Conservation (phyloP, 2,113 vertebrate genomes). For the Dryoscopus gambensis region DNA sequence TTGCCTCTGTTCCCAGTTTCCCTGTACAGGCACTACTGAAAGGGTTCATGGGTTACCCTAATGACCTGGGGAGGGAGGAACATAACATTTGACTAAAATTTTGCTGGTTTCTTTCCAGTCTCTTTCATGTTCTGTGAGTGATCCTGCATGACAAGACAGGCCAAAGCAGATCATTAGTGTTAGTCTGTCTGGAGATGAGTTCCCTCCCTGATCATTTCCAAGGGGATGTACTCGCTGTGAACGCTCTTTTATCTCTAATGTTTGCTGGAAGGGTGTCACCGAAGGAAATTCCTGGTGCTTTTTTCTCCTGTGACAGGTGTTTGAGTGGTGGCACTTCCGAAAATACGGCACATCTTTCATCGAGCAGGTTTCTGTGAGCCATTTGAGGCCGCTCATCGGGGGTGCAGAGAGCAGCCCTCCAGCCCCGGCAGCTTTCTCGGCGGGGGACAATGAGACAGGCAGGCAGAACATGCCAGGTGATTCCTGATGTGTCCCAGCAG, state of each 20-base stretch:
- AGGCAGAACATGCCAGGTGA: conserved; percentile 92
- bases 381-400: conserved; percentile 89
- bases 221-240: background rate
- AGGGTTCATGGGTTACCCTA: background rate
- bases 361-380: conserved; percentile 96
- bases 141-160: background rate
- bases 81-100: background rate
- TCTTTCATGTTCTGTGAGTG: background rate
- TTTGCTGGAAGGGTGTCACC: background rate
- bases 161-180: background rate
- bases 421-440: conserved; percentile 77
- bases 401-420: conserved; percentile 84
- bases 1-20: background rate
- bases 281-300: background rate
- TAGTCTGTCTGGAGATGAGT: background rate
- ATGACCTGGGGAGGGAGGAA: background rate
- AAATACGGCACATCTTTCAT: conserved; percentile 98
- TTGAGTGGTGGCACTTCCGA: conserved; percentile 99
- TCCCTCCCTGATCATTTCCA: background rate
- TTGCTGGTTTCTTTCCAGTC: background rate
- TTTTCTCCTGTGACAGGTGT: conserved; percentile 79
- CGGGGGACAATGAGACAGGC: conserved; percentile 79
- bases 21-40: background rate
- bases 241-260: background rate
- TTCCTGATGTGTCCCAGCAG: background rate